A percentile compares a stretch with the other conserved stretches of the same genome.
Evolutionary conservation across 2,888 invertebrate species (phyloP).

Genomic region (Drosophila rellima): DNA sequence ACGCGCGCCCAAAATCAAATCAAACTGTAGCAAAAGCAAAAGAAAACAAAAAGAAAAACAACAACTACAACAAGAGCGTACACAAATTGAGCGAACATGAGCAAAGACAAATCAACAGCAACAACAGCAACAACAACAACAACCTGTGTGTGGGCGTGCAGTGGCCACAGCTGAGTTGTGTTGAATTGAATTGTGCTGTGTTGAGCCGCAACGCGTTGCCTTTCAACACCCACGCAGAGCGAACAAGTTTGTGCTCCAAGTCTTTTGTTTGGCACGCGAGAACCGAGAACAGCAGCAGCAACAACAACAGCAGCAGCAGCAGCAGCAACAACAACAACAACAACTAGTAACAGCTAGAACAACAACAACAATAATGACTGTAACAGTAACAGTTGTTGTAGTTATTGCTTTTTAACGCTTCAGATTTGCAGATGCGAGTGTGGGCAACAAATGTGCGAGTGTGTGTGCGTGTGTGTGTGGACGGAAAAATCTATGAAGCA

Average conservation of each 20-base stretch:
- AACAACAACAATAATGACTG: constrained; percentile 13
- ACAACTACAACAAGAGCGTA: constrained; percentile 41
- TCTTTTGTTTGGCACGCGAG: constrained; percentile 79
- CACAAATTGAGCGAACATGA: constrained; percentile 55
- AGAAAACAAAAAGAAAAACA: constrained; percentile 28
- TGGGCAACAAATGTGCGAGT: constrained; percentile 36
- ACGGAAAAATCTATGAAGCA: constrained; percentile 27
- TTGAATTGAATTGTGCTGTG: constrained; percentile 3
- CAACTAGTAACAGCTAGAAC: constrained; percentile 25
- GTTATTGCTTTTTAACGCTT: constrained; percentile 57
- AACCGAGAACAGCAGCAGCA: no score
- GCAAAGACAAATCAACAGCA: constrained; percentile 46
- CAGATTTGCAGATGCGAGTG: constrained; percentile 56
- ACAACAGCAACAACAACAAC: constrained; percentile 28
- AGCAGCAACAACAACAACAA: constrained; percentile 20
- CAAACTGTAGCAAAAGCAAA: constrained; percentile 15
- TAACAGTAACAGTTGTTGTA: constrained; percentile 28
- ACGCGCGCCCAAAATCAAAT: constrained; percentile 48
- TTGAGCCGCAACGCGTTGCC: constrained; percentile 66
- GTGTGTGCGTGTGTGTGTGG: constrained; percentile 25
- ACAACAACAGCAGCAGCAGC: constrained; percentile 22
- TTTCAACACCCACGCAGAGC: constrained; percentile 71
- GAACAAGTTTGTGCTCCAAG: constrained; percentile 77
- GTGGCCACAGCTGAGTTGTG: constrained; percentile 22
- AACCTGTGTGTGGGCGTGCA: constrained; percentile 63